Evolutionary conservation across 1,140 invertebrate genomes (phyloP).

Genomic region (Asobara japonica): DNA sequence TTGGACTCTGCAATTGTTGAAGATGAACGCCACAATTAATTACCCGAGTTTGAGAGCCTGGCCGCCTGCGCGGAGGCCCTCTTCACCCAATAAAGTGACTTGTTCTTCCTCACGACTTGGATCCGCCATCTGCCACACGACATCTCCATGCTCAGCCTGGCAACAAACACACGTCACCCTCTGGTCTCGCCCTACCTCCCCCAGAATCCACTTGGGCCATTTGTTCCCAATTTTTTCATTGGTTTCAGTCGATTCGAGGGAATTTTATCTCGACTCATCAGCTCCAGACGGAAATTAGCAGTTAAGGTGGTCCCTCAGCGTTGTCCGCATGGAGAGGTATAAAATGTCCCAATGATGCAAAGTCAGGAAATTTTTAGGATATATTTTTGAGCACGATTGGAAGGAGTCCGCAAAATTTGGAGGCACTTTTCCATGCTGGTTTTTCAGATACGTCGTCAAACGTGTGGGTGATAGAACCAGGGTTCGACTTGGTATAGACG

Average conservation of each 20-base stretch:
- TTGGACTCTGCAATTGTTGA: slow-evolving; percentile 47
- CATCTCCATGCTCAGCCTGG: slow-evolving; percentile 73
- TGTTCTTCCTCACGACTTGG: slow-evolving; percentile 92
- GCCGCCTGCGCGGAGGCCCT: slow-evolving; percentile 89
- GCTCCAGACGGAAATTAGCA: too few species aligned
- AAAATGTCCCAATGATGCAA: too few species aligned
- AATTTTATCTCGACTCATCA: slow-evolving; percentile 15
- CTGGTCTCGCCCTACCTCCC: slow-evolving; percentile 62
- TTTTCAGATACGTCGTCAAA: too few species aligned
- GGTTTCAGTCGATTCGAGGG: not conserved
- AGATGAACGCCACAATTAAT: slow-evolving; percentile 66
- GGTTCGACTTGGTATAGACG: too few species aligned
- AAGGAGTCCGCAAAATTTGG: too few species aligned
- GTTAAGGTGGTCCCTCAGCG: too few species aligned
- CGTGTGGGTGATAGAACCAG: too few species aligned
- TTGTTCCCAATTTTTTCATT: not conserved
- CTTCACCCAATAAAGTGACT: slow-evolving; percentile 92
- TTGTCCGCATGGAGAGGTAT: too few species aligned
- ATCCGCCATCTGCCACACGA: slow-evolving; percentile 86
- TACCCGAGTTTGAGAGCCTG: slow-evolving; percentile 95
- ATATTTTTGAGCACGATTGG: too few species aligned
- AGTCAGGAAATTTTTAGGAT: too few species aligned
- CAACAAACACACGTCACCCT: slow-evolving; percentile 69
- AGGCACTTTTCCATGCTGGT: too few species aligned
- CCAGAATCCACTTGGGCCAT: slow-evolving; percentile 22